phyloP scores from a whole-genome alignment of 1,140 invertebrate genomes.

The Diorhabda elongata region DNA sequence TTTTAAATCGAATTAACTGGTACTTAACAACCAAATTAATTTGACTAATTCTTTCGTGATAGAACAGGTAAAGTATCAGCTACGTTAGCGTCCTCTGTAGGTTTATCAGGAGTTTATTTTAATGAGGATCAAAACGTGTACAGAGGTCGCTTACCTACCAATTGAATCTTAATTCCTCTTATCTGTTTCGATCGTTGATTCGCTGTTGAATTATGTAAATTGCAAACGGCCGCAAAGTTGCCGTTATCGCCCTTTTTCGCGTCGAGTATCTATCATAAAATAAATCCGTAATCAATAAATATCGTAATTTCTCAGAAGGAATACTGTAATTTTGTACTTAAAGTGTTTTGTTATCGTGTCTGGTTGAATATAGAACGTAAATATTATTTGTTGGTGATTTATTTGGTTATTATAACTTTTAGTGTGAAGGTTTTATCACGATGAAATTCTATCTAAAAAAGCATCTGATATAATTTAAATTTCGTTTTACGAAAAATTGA shows the following conservation, averaged over 20 bases:
- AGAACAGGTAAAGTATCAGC: conserved; percentile 21
- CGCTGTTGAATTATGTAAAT: conserved; percentile 18
- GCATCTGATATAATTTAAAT: no score
- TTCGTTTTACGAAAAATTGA: no score
- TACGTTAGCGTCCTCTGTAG: conserved; percentile 26
- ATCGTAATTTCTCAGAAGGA: conserved; percentile 12
- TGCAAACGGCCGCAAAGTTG: conserved; percentile 4
- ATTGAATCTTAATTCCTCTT: conserved; percentile 20
- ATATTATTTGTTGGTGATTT: conserved; percentile 9
- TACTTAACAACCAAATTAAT: no score
- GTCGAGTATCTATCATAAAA: conserved; percentile 6
- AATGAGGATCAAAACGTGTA: conserved; percentile 20
- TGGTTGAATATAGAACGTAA: conserved; percentile 7
- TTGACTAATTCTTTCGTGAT: not conserved
- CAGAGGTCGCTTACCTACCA: conserved; percentile 18
- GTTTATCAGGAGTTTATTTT: conserved; percentile 14
- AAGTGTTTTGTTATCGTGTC: conserved; percentile 15
- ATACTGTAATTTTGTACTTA: conserved; percentile 11
- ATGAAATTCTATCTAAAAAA: no score
- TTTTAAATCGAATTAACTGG: no score
- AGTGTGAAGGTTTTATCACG: no score
- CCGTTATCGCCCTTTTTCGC: conserved; percentile 19
- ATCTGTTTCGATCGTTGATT: conserved; percentile 10
- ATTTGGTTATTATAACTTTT: not conserved
- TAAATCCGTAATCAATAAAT: conserved; percentile 17